Evolutionary conservation across 2,888 invertebrate genomes (phyloP).

Genomic region (Crossocerus cetratus): DNA sequence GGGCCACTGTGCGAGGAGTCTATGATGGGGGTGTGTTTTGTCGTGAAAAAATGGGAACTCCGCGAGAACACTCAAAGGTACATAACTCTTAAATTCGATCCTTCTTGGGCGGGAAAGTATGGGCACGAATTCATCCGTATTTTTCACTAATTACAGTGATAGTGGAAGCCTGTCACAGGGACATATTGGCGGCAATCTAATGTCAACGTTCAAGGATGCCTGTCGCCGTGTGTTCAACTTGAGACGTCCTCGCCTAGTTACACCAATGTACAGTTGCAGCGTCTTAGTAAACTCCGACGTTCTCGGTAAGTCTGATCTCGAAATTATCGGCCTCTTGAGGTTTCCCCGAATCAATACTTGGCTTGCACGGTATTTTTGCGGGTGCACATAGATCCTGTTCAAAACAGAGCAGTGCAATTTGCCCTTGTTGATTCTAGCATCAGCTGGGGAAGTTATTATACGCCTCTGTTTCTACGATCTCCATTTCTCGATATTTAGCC

Average conservation of each 20-base stretch:
- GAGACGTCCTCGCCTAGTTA: slow-evolving; percentile 93
- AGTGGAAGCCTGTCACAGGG: slow-evolving; percentile 73
- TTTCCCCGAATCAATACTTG: neutral
- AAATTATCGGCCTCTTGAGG: neutral
- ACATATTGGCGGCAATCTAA: slow-evolving; percentile 87
- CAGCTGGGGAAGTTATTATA: too few species aligned
- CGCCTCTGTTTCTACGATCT: too few species aligned
- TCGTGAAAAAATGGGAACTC: slow-evolving; percentile 89
- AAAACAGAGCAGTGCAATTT: too few species aligned
- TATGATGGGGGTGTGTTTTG: slow-evolving; percentile 95
- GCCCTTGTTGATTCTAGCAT: too few species aligned
- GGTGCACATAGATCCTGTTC: too few species aligned
- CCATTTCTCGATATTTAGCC: too few species aligned
- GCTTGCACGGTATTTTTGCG: neutral
- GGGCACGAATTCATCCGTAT: neutral
- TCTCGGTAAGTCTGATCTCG: slow-evolving; percentile 79
- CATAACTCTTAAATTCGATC: neutral
- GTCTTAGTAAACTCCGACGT: slow-evolving; percentile 92
- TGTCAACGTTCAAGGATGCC: slow-evolving; percentile 93
- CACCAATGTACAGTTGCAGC: slow-evolving; percentile 93
- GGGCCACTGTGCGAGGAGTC: slow-evolving; percentile 99
- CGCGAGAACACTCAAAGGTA: slow-evolving; percentile 62
- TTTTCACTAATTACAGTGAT: slow-evolving; percentile 59
- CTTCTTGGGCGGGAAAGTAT: neutral
- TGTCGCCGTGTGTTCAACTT: slow-evolving; percentile 93